These are phyloP conservation scores for Maniola hyperantus DNA, from an alignment of 2,888 invertebrate species.

Conservation along the genomic window DNA sequence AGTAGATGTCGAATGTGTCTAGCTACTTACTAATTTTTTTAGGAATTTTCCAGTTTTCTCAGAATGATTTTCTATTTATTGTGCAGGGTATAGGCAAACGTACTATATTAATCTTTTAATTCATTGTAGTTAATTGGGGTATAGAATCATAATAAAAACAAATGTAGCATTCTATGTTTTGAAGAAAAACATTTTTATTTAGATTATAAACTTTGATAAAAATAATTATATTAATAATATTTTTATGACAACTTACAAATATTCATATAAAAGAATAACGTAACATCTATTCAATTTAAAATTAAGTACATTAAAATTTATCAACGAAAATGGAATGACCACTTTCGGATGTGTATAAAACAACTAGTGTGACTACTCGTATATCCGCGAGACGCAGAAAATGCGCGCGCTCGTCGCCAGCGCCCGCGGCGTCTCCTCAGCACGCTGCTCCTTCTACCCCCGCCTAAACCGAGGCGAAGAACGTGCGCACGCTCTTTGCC, in stretches of 20 bases:
- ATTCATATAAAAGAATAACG: constrained; percentile 82
- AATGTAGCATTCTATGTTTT: constrained; percentile 67
- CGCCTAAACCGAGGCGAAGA: constrained; percentile 10
- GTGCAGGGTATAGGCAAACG: too few species aligned
- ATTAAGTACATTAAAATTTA: constrained; percentile 76
- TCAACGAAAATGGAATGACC: constrained; percentile 78
- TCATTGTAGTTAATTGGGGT: not conserved
- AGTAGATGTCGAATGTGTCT: too few species aligned
- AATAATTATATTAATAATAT: constrained; percentile 84
- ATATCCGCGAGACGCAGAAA: constrained; percentile 48
- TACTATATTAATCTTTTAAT: not conserved
- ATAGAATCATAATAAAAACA: constrained; percentile 31
- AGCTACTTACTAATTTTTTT: too few species aligned
- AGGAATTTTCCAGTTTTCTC: not conserved
- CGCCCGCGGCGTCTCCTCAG: constrained; percentile 32
- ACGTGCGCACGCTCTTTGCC: too few species aligned
- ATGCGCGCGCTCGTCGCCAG: constrained; percentile 40
- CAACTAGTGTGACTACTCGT: constrained; percentile 76
- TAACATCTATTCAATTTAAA: constrained; percentile 81
- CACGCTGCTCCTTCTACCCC: not conserved
- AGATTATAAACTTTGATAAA: constrained; percentile 84
- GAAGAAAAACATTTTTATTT: constrained; percentile 83
- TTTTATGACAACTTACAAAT: constrained; percentile 82
- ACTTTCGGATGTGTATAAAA: constrained; percentile 77
- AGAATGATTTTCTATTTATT: too few species aligned